A percentile compares a stretch with the other conserved stretches of the same genome.
Evolutionary conservation across 1,140 invertebrate genomes (phyloP).

Genomic region (Elymnias hypermnestra): DNA sequence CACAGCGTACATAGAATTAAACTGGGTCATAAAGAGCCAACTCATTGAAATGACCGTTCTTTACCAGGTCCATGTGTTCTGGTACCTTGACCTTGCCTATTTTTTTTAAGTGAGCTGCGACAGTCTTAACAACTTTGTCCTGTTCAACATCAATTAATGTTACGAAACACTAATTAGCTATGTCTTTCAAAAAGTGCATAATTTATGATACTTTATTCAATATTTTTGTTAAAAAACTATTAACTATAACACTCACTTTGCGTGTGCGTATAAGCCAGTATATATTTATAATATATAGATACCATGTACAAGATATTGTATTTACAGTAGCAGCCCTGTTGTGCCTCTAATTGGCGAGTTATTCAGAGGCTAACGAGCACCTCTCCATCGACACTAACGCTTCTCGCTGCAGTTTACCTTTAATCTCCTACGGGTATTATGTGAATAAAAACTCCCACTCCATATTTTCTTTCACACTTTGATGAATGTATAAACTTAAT

Average conservation of each 20-base stretch:
- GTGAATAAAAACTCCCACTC: neutral
- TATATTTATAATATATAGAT: too few species aligned
- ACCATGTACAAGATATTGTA: too few species aligned
- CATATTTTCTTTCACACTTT: too few species aligned
- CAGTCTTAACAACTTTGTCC: slow-evolving; percentile 95
- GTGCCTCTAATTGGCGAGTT: slow-evolving; percentile 26
- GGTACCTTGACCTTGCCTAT: slow-evolving; percentile 98
- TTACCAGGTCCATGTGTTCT: slow-evolving; percentile 98
- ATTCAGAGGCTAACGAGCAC: slow-evolving; percentile 23
- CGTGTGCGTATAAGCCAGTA: too few species aligned
- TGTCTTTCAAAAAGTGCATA: neutral
- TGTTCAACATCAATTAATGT: slow-evolving; percentile 99
- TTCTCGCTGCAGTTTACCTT: neutral
- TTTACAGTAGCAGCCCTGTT: slow-evolving; percentile 1
- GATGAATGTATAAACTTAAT: too few species aligned
- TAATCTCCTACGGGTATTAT: too few species aligned
- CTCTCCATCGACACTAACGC: slow-evolving; percentile 2
- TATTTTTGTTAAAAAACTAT: slow-evolving; percentile 36
- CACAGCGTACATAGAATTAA: slow-evolving; percentile 97
- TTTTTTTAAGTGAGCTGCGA: slow-evolving; percentile 98
- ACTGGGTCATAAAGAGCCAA: slow-evolving; percentile 98
- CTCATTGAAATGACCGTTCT: slow-evolving; percentile 96
- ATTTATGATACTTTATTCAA: slow-evolving; percentile 10
- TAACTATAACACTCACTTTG: slow-evolving; percentile 58
- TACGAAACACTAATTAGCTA: slow-evolving; percentile 80